Evolutionary conservation across 2,113 vertebrate species (phyloP).

Genomic region (Pelecanus crispus): DNA sequence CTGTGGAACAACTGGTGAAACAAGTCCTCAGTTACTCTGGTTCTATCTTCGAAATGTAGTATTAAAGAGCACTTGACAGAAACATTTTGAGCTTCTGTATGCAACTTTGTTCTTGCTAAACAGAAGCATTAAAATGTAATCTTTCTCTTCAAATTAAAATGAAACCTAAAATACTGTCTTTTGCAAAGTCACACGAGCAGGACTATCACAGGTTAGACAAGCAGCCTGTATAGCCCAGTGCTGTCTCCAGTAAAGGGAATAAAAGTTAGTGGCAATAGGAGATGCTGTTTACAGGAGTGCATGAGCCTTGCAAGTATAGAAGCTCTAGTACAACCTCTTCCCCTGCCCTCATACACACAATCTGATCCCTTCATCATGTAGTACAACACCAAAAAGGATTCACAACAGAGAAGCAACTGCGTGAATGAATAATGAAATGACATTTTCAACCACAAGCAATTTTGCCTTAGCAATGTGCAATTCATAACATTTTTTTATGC

Average conservation of each 20-base stretch:
- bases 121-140: not conserved
- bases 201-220: not conserved
- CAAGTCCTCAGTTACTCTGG: not conserved
- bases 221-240: not conserved
- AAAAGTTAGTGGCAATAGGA: not conserved
- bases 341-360: not conserved
- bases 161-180: not conserved
- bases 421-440: not conserved
- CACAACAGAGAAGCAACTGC: not conserved
- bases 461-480: not conserved
- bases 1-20: not conserved
- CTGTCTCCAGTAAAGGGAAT: not conserved
- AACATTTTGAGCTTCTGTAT: not conserved
- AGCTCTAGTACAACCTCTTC: not conserved
- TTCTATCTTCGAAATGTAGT: not conserved
- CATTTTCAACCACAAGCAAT: not conserved
- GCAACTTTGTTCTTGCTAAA: not conserved
- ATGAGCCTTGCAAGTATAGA: not conserved
- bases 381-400: not conserved
- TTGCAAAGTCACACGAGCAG: not conserved
- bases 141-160: not conserved
- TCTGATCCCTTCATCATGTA: not conserved
- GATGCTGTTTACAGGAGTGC: not conserved
- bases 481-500: not conserved
- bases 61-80: not conserved